A percentile compares a stretch with the other conserved stretches of the same genome.
These are phyloP conservation scores for Escarpia spicata DNA, from an alignment of 2,888 invertebrate species.

Conservation along the genomic window DNA sequence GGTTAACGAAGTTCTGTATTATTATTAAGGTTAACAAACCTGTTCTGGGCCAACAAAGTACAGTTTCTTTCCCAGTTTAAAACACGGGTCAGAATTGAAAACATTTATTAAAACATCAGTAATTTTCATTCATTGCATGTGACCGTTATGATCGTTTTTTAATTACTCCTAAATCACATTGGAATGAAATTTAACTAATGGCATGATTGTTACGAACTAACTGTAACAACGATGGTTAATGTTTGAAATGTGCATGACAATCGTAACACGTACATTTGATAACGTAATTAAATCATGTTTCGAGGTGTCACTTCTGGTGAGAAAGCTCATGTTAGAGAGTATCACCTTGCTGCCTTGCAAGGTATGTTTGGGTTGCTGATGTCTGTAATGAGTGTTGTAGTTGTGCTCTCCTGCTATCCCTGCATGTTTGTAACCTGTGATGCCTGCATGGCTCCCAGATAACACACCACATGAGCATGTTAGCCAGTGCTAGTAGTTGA, in stretches of 20 bases:
- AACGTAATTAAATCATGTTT: background rate
- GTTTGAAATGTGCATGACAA: slow-evolving; percentile 8
- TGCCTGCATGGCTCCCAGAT: background rate
- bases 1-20: background rate
- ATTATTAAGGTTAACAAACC: background rate
- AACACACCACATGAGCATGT: background rate
- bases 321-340: slow-evolving; percentile 10
- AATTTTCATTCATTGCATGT: background rate
- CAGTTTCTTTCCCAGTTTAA: background rate
- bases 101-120: background rate
- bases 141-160: background rate
- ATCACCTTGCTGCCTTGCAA: slow-evolving; percentile 9
- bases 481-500: background rate
- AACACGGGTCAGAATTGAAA: background rate
- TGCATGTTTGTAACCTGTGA: background rate
- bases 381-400: background rate
- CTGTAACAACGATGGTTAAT: background rate
- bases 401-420: background rate
- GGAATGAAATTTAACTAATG: background rate
- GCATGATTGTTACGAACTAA: background rate
- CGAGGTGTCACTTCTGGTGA: slow-evolving; percentile 9
- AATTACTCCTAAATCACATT: background rate
- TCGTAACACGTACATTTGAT: background rate
- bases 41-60: background rate
- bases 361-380: background rate